Percentiles rank a stretch among this genome's conserved stretches.
phyloP scores from a whole-genome alignment of 1,140 invertebrate species.

The Archegozetes longisetosus region DNA sequence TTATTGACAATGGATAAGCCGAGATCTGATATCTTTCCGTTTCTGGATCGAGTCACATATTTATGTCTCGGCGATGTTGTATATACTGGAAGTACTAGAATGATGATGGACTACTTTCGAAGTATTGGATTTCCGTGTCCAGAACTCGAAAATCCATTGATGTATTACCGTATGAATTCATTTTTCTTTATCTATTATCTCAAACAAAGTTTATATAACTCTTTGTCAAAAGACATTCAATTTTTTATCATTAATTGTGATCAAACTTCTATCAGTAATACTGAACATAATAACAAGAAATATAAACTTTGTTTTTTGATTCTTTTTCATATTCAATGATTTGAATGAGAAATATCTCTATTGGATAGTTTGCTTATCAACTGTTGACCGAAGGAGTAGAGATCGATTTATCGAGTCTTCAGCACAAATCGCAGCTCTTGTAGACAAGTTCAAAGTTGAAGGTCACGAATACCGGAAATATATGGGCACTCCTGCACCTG shows the following conservation, averaged over 20 bases:
- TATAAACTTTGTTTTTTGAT: no score
- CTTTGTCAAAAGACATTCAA: no score
- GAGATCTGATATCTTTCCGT: conserved; percentile 77
- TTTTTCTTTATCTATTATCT: background rate
- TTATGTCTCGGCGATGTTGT: conserved; percentile 75
- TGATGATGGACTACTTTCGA: conserved; percentile 74
- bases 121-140: conserved; percentile 82
- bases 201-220: no score
- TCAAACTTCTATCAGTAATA: no score
- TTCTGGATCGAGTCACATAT: conserved; percentile 61
- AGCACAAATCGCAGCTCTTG: conserved; percentile 72
- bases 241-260: no score
- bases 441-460: conserved; percentile 77
- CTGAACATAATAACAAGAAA: no score
- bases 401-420: conserved; percentile 81
- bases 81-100: conserved; percentile 65
- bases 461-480: conserved; percentile 16
- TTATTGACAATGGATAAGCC: conserved; percentile 82
- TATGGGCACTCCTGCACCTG: conserved; percentile 1
- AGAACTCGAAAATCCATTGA: conserved; percentile 70
- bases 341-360: conserved; percentile 68
- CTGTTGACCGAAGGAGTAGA: conserved; percentile 67
- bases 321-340: no score
- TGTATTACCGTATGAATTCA: conserved; percentile 57
- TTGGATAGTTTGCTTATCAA: conserved; percentile 58